Evolutionary conservation across 2,113 vertebrate genomes (phyloP).

Genomic region (Poicephalus meyeri): DNA sequence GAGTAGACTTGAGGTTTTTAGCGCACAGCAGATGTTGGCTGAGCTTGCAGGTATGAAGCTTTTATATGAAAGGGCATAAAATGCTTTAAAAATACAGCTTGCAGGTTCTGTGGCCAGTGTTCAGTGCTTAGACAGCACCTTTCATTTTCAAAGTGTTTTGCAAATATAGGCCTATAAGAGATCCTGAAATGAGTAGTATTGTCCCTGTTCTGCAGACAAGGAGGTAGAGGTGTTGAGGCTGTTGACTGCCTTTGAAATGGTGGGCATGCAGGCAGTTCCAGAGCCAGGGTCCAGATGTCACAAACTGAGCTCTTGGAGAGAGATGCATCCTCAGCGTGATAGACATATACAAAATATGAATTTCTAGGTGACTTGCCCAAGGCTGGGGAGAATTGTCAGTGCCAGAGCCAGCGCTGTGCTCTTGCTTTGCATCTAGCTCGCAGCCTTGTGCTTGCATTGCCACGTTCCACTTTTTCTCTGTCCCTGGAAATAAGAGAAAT

Average conservation of each 20-base stretch:
- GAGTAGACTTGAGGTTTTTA: slow-evolving; percentile 21
- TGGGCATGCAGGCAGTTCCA: not conserved
- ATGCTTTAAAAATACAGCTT: slow-evolving; percentile 18
- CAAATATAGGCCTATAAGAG: not conserved
- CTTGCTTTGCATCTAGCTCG: not conserved
- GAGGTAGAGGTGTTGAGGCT: not conserved
- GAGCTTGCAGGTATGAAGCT: slow-evolving; percentile 54
- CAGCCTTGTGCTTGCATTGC: not conserved
- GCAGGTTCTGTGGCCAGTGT: not conserved
- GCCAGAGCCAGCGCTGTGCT: not conserved
- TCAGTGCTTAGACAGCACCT: slow-evolving; percentile 35
- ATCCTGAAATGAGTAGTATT: not conserved
- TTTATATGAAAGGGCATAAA: slow-evolving; percentile 58
- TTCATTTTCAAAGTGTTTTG: slow-evolving; percentile 16
- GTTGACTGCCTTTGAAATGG: not conserved
- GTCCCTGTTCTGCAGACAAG: not conserved
- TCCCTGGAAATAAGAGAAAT: not conserved
- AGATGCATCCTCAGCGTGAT: not conserved
- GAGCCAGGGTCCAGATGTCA: not conserved
- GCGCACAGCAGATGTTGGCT: slow-evolving; percentile 39
- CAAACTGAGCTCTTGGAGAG: not conserved
- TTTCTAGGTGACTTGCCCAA: not conserved
- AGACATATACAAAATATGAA: not conserved
- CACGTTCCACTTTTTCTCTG: not conserved
- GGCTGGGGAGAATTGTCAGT: not conserved